A percentile compares a stretch with the other conserved stretches of the same genome.
phyloP scores from a whole-genome alignment of 2,888 invertebrate species.

The Electrophaes corylata region DNA sequence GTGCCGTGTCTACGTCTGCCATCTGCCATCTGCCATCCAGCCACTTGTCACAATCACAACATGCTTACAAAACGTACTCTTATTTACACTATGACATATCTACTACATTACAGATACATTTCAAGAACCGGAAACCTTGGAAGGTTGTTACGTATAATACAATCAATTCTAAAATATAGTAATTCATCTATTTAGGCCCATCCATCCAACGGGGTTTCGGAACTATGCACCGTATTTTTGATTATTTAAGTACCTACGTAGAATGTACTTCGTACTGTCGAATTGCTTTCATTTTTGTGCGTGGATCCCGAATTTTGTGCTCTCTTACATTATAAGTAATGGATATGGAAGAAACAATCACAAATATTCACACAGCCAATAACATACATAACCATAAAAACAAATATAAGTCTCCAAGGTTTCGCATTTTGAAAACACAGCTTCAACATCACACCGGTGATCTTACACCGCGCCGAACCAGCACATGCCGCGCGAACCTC shows the following conservation, averaged over 20 bases:
- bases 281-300: too few species aligned
- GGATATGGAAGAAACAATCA: not conserved
- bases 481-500: not conserved
- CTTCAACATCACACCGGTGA: not conserved
- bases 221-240: too few species aligned
- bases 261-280: too few species aligned
- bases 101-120: slow-evolving; percentile 5
- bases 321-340: too few species aligned
- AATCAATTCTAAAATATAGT: not conserved
- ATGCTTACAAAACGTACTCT: slow-evolving; percentile 25
- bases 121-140: slow-evolving; percentile 26
- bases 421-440: slow-evolving; percentile 11
- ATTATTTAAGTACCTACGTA: too few species aligned
- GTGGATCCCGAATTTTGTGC: not conserved
- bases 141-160: not conserved
- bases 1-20: too few species aligned
- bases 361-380: slow-evolving; percentile 6
- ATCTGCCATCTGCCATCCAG: slow-evolving; percentile 20
- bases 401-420: slow-evolving; percentile 23
- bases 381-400: slow-evolving; percentile 2
- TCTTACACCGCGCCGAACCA: not conserved
- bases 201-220: too few species aligned
- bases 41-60: slow-evolving; percentile 30
- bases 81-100: slow-evolving; percentile 19
- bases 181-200: not conserved